A percentile compares a stretch with the other conserved stretches of the same genome.
Evolutionary conservation across 1,140 invertebrate species (phyloP).

Genomic region (Euwallacea similis): DNA sequence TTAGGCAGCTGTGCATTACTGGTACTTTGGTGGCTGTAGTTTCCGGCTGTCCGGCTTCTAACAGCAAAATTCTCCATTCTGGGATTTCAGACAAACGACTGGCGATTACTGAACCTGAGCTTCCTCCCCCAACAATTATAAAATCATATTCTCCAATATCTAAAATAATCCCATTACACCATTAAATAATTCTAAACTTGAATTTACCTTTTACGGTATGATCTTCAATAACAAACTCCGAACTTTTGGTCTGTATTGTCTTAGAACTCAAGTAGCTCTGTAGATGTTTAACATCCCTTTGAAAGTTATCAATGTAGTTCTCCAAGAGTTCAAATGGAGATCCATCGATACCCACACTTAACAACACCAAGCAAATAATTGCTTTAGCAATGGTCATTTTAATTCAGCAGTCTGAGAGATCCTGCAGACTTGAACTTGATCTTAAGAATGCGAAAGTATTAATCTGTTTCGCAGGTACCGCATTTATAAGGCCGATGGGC

Average conservation of each 20-base stretch:
- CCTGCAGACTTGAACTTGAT: too few relatives aligned
- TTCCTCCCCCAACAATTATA: conserved; percentile 53
- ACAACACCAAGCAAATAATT: not conserved
- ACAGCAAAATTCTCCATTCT: conserved; percentile 69
- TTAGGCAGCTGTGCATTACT: conserved; percentile 68
- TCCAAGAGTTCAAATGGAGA: conserved; percentile 41
- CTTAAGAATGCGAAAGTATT: too few relatives aligned
- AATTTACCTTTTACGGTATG: too few relatives aligned
- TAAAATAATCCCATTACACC: not conserved
- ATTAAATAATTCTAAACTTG: too few relatives aligned
- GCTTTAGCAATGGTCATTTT: too few relatives aligned
- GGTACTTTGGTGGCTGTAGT: conserved; percentile 76
- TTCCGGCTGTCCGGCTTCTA: conserved; percentile 70
- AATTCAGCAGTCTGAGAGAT: too few relatives aligned
- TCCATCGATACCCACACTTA: not conserved
- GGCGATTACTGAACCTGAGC: conserved; percentile 62
- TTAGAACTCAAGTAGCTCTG: conserved; percentile 6
- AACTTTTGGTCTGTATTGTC: too few relatives aligned
- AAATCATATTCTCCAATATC: conserved; percentile 48
- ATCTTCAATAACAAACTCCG: too few relatives aligned
- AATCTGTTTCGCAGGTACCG: too few relatives aligned
- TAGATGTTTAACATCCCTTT: conserved; percentile 32
- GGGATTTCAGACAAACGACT: conserved; percentile 71
- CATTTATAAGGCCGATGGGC: too few relatives aligned
- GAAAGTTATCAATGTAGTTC: conserved; percentile 43